Base-by-base conservation (phyloP, 1,140 invertebrate species). In the Heliconius hermathena region DNA sequence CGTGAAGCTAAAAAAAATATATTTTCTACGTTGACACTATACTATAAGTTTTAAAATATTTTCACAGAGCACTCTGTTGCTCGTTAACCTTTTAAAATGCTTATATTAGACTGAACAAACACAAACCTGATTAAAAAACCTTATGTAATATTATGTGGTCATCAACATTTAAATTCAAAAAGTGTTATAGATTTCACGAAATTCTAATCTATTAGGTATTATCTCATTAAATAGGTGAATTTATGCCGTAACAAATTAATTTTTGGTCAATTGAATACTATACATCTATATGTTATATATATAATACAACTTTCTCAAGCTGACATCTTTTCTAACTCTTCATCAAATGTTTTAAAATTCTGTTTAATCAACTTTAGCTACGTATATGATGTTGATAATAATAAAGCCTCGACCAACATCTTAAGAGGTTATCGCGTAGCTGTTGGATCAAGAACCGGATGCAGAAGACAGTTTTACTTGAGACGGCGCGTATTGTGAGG, bases 51-150 rank as follows among this genome's bases (percentile, higher is more conserved):
- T 57, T 9, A 60, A 60, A 60, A 46, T 16, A 46, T 46, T 22
- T 8, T 22, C 9, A 60, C n/a, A 2, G 54, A 11, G 26, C n/a
- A 60, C 8, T 60, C n/a, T 57, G n/a, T 60, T 11, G 54, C 54
- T 60, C n/a, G n/a, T 60, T 60, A 22, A 60, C n/a, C n/a, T 60
- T 60, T 60, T 60, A 60, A 60, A 60, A 60, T 60, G 54, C 54
- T 60, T 60, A 60, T 22, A 60, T 60, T 22, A 60, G 20, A 22
- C 8, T 22, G 13, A 1, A 3, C 54, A 60, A 60, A 60, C n/a
- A 60, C 8, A 60, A 60, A 60, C 20, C n/a, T 60, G 54, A 60
- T 22, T 22, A 26, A 60, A 60, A 60, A 4, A 22, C 3, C 54
- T 60, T 60, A 60, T 60, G n/a, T 60, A 60, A 60, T 60, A 60